phyloP scores from a whole-genome alignment of 2,797 vertebrate species.

The Oreonectes daqikongensis region DNA sequence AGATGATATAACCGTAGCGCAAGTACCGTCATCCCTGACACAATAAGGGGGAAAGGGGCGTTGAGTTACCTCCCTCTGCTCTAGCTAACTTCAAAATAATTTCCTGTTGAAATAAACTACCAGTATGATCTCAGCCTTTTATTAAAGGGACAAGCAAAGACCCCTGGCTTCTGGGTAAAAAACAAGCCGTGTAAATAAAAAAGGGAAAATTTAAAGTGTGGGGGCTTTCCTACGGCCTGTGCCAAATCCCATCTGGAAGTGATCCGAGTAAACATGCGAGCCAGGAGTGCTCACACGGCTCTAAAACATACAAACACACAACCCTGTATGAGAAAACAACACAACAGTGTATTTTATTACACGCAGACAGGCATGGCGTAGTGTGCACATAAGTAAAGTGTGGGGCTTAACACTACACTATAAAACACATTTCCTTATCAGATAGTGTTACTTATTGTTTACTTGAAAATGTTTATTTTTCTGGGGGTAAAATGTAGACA shows the following conservation, averaged over 20 bases:
- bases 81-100: conserved; percentile 52
- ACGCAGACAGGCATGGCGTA: neutral
- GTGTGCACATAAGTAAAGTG: neutral
- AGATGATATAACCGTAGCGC: conserved; percentile 3
- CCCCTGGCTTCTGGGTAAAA: conserved; percentile 63
- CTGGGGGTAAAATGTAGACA: neutral
- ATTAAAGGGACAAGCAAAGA: conserved; percentile 56
- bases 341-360: conserved; percentile 22
- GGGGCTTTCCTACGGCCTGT: conserved; percentile 67
- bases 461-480: neutral
- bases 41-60: conserved; percentile 21
- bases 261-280: conserved; percentile 74
- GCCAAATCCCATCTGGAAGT: conserved; percentile 76
- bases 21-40: neutral
- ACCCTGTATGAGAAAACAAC: conserved; percentile 14
- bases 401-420: neutral
- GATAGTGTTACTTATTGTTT: neutral
- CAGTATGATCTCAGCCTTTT: conserved; percentile 54
- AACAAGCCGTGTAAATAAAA: conserved; percentile 59
- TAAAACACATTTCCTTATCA: neutral
- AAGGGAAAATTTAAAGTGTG: conserved; percentile 39
- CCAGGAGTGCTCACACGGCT: conserved; percentile 58
- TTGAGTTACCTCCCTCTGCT: conserved; percentile 16
- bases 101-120: conserved; percentile 54
- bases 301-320: conserved; percentile 42